Evolutionary conservation across 2,797 vertebrate species (phyloP), one percentile per base, ranked within the genome.

Genomic region (Australoheros facetus): DNA sequence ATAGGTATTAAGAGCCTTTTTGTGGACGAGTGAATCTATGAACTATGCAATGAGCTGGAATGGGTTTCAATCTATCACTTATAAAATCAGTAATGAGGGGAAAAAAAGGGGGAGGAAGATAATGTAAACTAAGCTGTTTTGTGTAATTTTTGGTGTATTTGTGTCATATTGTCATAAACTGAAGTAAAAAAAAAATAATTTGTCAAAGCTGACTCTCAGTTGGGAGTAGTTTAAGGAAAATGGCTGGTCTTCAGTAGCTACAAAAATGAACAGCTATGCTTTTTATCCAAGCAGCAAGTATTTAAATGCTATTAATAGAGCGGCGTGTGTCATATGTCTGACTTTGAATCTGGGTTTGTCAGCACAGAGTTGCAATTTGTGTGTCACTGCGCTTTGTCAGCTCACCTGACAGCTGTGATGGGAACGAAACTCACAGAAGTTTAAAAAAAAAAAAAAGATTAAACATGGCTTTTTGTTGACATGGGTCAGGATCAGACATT

Each of bases 361-460:
- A 87, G 75, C 26, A 23, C 64, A 34, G 37, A 71, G 62, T 85
- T 53, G 81, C 70, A 56, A 70, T 89, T 89, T 82, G 48, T 90
- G 82, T 81, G 83, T 78, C 81, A 62, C 56, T 53, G 70, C 3
- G 77, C 86, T 80, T 87, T 75, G 87, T 92, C 88, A 92, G 88
- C 90, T 87, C 85, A 89, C 84, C 87, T 93, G 91, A 93, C 93
- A 91, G 82, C 83, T 89, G 73, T 87, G 92, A 92, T 85, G 75
- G 19, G 13, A 82, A 59, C 60, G 9, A 64, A 85, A 74, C 64
- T 80, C 23, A 0, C 71, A 13, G 26, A 39, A 80, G 72, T 78
- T 34, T 8, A 34, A 34, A 34, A 34, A 37, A 37, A 37, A 37
- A 42, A 83, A 84, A 74, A 42, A 84, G 76, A 90, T 80, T 60